phyloP scores from a whole-genome alignment of 2,113 vertebrate genomes.

The Rutilus rutilus region DNA sequence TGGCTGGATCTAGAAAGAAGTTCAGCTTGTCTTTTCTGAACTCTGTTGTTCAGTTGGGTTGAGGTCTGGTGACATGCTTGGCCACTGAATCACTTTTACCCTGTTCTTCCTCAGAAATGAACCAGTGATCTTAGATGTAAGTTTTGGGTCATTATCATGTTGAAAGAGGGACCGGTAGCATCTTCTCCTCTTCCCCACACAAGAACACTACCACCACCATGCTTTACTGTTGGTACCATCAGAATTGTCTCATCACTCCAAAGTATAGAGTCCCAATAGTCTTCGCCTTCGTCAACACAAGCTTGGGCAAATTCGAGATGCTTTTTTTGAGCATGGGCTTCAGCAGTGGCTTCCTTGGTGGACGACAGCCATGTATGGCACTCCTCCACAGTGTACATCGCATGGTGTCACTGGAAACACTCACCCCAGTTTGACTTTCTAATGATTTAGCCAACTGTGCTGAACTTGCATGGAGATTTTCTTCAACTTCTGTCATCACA shows the following conservation, averaged over 20 bases:
- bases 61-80: background rate
- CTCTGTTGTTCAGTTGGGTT: conserved; percentile 8
- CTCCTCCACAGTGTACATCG: background rate
- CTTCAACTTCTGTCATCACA: too few species aligned
- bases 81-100: background rate
- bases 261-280: too few species aligned
- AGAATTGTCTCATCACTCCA: background rate
- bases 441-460: too few species aligned
- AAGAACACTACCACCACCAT: too few species aligned
- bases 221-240: too few species aligned
- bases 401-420: background rate
- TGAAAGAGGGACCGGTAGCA: background rate
- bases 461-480: too few species aligned
- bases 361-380: background rate
- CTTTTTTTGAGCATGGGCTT: background rate
- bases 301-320: background rate
- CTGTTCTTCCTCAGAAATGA: background rate
- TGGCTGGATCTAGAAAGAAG: background rate
- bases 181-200: background rate
- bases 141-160: background rate
- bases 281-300: background rate
- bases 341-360: background rate
- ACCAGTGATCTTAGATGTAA: background rate
- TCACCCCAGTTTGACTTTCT: background rate
- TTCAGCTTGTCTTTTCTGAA: background rate